phyloP scores from a whole-genome alignment of 2,113 vertebrate species.

The Hippocampus zosterae region DNA sequence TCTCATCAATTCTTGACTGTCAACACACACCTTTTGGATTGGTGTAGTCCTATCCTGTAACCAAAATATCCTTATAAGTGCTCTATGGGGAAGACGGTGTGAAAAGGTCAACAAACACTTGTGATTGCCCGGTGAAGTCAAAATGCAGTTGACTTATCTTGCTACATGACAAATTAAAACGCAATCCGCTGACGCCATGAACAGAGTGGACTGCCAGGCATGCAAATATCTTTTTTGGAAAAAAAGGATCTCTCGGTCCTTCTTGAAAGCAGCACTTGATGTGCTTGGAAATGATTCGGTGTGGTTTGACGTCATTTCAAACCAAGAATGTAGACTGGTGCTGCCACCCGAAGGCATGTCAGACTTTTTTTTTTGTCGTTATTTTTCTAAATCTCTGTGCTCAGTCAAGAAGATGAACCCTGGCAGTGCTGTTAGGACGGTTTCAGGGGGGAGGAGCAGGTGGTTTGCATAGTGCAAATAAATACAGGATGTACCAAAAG shows the following conservation, averaged over 20 bases:
- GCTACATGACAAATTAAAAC: neutral
- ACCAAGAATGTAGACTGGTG: slow-evolving; percentile 7
- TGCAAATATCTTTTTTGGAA: neutral
- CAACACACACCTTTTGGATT: neutral
- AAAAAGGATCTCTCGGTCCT: slow-evolving; percentile 8
- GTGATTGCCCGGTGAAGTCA: neutral
- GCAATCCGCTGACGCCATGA: neutral
- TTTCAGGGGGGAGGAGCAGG: slow-evolving; percentile 9
- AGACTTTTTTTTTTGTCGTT: slow-evolving; percentile 28
- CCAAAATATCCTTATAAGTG: slow-evolving; percentile 63
- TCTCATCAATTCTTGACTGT: too few relatives aligned
- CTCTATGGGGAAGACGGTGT: slow-evolving; percentile 11
- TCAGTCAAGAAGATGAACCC: slow-evolving; percentile 52
- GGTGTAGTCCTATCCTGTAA: slow-evolving; percentile 42
- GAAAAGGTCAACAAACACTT: neutral
- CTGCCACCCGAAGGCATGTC: slow-evolving; percentile 46
- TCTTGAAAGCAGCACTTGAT: slow-evolving; percentile 30
- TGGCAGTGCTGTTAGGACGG: slow-evolving; percentile 58
- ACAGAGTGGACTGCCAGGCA: neutral
- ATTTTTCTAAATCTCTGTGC: slow-evolving; percentile 16
- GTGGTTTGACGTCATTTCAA: slow-evolving; percentile 1
- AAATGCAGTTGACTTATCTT: neutral
- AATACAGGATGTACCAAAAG: slow-evolving; percentile 12
- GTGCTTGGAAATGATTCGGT: slow-evolving; percentile 2
- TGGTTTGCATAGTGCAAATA: slow-evolving; percentile 72